phyloP scores from a whole-genome alignment of 2,797 vertebrate genomes.

The Acanthis flammea region DNA sequence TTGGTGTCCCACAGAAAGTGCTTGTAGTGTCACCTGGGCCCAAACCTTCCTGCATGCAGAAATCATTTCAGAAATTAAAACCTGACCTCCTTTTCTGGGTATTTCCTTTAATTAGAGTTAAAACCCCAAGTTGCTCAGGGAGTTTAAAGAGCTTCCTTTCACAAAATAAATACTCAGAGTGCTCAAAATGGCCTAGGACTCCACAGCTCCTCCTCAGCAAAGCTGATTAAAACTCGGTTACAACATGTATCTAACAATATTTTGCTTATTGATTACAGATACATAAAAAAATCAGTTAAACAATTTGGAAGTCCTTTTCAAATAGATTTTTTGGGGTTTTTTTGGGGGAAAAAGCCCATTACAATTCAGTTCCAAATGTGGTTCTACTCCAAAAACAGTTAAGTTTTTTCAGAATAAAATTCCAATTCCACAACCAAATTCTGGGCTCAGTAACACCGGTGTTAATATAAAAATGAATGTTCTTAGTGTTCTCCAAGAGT shows the following conservation, averaged over 20 bases:
- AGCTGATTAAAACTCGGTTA: not conserved
- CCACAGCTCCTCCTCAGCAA: not conserved
- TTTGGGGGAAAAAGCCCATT: not conserved
- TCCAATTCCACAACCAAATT: not conserved
- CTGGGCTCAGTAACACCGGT: not conserved
- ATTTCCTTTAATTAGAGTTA: not conserved
- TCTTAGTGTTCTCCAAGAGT: not conserved
- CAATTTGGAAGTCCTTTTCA: not conserved
- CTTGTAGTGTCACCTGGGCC: conserved; percentile 97
- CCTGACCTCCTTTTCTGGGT: not conserved
- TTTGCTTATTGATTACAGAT: not conserved
- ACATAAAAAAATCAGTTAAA: not conserved
- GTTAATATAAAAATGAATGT: not conserved
- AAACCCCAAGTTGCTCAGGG: not conserved
- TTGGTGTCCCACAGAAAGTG: conserved; percentile 97
- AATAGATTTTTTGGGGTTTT: not conserved
- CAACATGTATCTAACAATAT: not conserved
- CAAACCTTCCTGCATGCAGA: conserved; percentile 88
- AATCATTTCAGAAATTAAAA: not conserved
- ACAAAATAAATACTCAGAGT: not conserved
- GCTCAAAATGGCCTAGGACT: not conserved
- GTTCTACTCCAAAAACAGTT: not conserved
- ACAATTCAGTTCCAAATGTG: not conserved
- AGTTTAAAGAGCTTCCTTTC: not conserved
- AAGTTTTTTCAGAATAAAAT: not conserved